Evolutionary conservation across 2,888 invertebrate species (phyloP).

Genomic region (Drosophila vallismaia): DNA sequence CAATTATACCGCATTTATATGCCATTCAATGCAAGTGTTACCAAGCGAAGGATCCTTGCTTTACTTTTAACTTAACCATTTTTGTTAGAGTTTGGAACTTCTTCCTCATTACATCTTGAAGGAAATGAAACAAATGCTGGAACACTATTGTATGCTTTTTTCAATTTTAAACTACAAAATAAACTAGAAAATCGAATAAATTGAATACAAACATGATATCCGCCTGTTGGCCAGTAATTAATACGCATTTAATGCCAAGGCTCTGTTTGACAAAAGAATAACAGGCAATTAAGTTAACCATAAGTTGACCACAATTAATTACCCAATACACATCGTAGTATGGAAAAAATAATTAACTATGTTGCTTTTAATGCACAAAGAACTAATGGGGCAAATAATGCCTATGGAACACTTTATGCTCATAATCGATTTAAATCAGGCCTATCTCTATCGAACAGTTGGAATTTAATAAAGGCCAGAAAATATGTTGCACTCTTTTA

Average conservation of each 20-base stretch:
- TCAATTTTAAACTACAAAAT: not conserved
- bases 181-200: not conserved
- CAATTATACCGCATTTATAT: slow-evolving; percentile 57
- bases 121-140: too few species aligned
- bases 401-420: slow-evolving; percentile 25
- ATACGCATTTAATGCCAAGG: slow-evolving; percentile 16
- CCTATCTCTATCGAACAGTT: slow-evolving; percentile 1
- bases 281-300: slow-evolving; percentile 66
- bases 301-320: slow-evolving; percentile 76
- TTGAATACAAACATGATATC: not conserved
- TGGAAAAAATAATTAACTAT: slow-evolving; percentile 43
- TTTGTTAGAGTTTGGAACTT: too few species aligned
- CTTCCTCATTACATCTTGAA: too few species aligned
- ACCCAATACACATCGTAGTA: slow-evolving; percentile 25
- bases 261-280: slow-evolving; percentile 46
- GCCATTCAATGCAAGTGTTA: slow-evolving; percentile 41
- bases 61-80: not conserved
- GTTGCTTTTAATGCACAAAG: slow-evolving; percentile 14
- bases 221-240: slow-evolving; percentile 13
- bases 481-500: slow-evolving; percentile 20
- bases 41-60: not conserved
- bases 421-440: slow-evolving; percentile 32
- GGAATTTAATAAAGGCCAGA: slow-evolving; percentile 10
- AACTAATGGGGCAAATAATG: slow-evolving; percentile 42
- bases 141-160: too few species aligned